These are phyloP conservation scores for Nycteola revayana DNA, from an alignment of 2,888 invertebrate genomes.

Conservation along the genomic window DNA sequence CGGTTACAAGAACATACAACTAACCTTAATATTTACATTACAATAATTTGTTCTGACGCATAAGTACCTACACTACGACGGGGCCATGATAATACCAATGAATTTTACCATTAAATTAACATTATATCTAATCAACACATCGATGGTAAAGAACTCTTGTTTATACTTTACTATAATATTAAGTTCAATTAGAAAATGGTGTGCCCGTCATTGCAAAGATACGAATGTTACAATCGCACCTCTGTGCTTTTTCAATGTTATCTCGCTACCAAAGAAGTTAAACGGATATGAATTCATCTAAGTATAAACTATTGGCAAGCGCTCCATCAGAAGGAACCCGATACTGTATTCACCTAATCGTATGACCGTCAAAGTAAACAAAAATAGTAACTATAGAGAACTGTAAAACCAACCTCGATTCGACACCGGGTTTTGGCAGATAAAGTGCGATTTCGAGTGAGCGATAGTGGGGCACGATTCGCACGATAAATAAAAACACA, in stretches of 20 bases:
- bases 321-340: conserved; percentile 21
- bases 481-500: conserved; percentile 82
- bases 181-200: conserved; percentile 21
- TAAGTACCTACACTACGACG: conserved; percentile 35
- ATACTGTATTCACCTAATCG: conserved; percentile 22
- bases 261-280: conserved; percentile 20
- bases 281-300: conserved; percentile 21
- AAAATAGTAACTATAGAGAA: conserved; percentile 51
- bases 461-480: conserved; percentile 76
- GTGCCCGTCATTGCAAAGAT: conserved; percentile 26
- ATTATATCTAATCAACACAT: conserved; percentile 28
- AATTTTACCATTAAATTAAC: conserved; percentile 25
- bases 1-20: conserved; percentile 58
- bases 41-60: conserved; percentile 31
- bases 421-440: conserved; percentile 71
- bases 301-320: conserved; percentile 23
- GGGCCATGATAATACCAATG: conserved; percentile 16
- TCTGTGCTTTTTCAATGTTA: conserved; percentile 16
- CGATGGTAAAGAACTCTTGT: conserved; percentile 24
- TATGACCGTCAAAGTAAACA: conserved; percentile 31
- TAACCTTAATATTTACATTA: conserved; percentile 64
- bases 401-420: conserved; percentile 50
- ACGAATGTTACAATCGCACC: conserved; percentile 15
- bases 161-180: conserved; percentile 22
- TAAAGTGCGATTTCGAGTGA: conserved; percentile 76